Conservation (phyloP, 2,888 invertebrate species). For the Lasioglossum oenotherae region DNA sequence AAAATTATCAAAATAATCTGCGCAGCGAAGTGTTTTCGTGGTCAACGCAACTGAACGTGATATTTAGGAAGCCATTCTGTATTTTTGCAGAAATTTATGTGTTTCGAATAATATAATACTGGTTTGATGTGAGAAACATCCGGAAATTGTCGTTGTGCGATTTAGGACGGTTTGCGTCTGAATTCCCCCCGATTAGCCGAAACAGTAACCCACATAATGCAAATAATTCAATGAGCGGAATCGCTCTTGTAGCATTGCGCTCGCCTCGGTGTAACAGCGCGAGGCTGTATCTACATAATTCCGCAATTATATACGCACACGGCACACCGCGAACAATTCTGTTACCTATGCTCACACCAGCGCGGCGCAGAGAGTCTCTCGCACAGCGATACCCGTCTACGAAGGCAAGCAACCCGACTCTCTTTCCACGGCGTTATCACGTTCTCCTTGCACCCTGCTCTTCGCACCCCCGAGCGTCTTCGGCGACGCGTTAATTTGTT, state of each 20-base stretch:
- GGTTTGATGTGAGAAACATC: neutral
- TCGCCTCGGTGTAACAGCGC: conserved; percentile 25
- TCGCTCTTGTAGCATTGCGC: conserved; percentile 25
- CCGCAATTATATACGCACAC: conserved; percentile 57
- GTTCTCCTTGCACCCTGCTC: conserved; percentile 15
- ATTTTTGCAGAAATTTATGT: neutral
- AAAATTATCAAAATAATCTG: neutral
- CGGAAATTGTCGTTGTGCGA: neutral
- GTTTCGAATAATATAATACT: neutral
- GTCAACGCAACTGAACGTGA: neutral
- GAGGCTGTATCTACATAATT: conserved; percentile 61
- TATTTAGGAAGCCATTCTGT: neutral
- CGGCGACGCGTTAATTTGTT: conserved; percentile 71
- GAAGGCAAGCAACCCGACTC: conserved; percentile 32
- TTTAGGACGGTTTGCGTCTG: neutral
- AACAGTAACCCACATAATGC: conserved; percentile 23
- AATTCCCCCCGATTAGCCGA: neutral
- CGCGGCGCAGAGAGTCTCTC: neutral
- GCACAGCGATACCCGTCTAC: conserved; percentile 22
- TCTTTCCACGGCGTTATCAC: conserved; percentile 14
- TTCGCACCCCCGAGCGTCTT: conserved; percentile 19
- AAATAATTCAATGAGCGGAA: conserved; percentile 25
- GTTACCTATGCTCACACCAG: conserved; percentile 25
- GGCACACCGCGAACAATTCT: conserved; percentile 34
- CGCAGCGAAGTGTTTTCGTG: neutral